Conservation (phyloP, 2,113 vertebrate genomes). For the Danionella cerebrum region DNA sequence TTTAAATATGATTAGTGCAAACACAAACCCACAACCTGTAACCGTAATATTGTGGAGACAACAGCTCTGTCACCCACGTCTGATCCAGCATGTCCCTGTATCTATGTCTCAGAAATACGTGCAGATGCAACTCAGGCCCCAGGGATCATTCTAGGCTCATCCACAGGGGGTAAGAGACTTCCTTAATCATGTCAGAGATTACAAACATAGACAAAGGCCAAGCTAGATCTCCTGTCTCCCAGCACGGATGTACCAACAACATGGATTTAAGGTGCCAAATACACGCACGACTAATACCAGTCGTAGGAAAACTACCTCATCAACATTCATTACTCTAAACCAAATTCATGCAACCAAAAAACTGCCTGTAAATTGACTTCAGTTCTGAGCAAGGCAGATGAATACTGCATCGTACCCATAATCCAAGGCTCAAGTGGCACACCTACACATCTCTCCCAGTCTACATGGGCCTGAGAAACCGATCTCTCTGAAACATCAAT, state of each 20-base stretch:
- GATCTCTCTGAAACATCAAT: slow-evolving; percentile 71
- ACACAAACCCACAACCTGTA: neutral
- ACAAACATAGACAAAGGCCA: slow-evolving; percentile 49
- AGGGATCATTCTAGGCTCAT: slow-evolving; percentile 16
- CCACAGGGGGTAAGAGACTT: slow-evolving; percentile 62
- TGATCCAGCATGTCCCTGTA: neutral
- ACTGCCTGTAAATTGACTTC: slow-evolving; percentile 80
- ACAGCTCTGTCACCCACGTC: neutral
- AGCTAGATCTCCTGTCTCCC: slow-evolving; percentile 44
- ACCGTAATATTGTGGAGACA: neutral
- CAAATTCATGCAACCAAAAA: slow-evolving; percentile 59
- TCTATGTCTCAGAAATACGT: neutral
- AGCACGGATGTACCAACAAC: neutral
- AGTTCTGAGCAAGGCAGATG: slow-evolving; percentile 64
- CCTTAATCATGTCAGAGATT: slow-evolving; percentile 85
- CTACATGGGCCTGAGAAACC: slow-evolving; percentile 62
- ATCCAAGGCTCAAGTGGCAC: slow-evolving; percentile 82
- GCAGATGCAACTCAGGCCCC: neutral
- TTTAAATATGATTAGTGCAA: neutral
- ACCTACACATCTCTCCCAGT: slow-evolving; percentile 71
- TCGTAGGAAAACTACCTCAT: slow-evolving; percentile 20
- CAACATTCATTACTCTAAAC: slow-evolving; percentile 35
- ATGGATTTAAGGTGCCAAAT: slow-evolving; percentile 24
- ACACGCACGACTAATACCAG: slow-evolving; percentile 23
- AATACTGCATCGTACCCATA: slow-evolving; percentile 67